Evolutionary conservation across 2,888 invertebrate genomes (phyloP), one percentile per base, ranked within the genome.

Genomic region (Mesopsocus fuscifrons): DNA sequence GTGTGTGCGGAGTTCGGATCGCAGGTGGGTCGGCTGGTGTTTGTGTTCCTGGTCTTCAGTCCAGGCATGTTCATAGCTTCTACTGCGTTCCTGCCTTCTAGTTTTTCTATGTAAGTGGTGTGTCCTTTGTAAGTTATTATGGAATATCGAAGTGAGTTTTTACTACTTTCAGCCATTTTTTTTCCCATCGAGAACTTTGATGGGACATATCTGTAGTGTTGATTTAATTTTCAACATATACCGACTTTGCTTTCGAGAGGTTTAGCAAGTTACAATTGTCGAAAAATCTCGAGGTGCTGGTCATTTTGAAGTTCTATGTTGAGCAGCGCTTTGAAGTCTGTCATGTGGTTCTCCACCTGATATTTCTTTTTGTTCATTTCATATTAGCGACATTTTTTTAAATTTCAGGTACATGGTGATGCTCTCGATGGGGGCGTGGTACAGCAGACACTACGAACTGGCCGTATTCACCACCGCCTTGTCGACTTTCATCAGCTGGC

Each of bases 1-100:
- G 74, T 91, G n/a, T 83, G 85, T 57, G 74, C 77, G 53, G 84
- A 85, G 61, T 88, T 88, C 62, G 89, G 91, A 13, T 76, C 85
- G 35, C 83, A 89, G 54, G 78, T 89, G 45, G 91, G 84, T 1
- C 72, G 91, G 18, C 64, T 91, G 41, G 81, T 83, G 64, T 65
- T 89, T 32, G 72, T 72, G 16, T 77, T 89, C 54, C 72, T 81
- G 34, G 59, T 92, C 15, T 77, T 91, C 47, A 80, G 88, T 43
- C 77, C 89, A 1, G 98, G 97, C 41, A 79, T 87, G 79, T 97
- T 87, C 61, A 78, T 85, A 20, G 72, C 84, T 1, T 72, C 77
- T 49, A 74, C 88, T 2, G 88, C 95, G 1, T 79, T 88, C 64
- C 63, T 99, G 47, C 98, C 98, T 1, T 88, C 91, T 3, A 79